A percentile compares a stretch with the other conserved stretches of the same genome.
Evolutionary conservation across 2,797 vertebrate species (phyloP).

Genomic region (Bradypodion pumilum): DNA sequence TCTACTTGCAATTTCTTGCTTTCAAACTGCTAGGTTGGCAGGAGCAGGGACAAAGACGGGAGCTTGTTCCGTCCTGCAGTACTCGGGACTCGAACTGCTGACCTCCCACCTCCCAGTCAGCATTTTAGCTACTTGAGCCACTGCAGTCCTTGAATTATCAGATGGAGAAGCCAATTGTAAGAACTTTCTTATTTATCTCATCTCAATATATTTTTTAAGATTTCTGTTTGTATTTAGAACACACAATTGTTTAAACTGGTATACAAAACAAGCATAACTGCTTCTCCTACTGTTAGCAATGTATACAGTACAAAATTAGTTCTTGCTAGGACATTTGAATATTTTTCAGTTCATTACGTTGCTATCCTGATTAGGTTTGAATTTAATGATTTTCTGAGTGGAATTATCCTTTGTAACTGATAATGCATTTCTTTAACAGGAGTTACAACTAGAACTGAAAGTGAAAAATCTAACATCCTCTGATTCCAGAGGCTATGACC

Average conservation of each 20-base stretch:
- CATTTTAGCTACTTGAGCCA: no score
- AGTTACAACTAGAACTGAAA: conserved; percentile 84
- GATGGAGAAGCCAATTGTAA: not conserved
- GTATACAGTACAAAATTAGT: not conserved
- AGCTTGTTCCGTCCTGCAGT: no score
- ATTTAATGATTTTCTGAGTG: conserved; percentile 1
- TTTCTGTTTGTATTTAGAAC: not conserved
- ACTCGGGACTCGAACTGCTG: no score
- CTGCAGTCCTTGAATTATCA: no score
- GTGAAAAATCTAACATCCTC: conserved; percentile 89
- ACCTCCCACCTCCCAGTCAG: no score
- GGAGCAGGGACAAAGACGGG: no score
- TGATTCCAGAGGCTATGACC: conserved; percentile 85
- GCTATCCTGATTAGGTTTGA: no score
- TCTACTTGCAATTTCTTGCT: no score
- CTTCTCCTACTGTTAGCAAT: not conserved
- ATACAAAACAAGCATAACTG: not conserved
- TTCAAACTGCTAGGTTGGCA: no score
- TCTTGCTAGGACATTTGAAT: not conserved
- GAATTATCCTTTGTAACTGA: not conserved
- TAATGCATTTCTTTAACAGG: conserved; percentile 68
- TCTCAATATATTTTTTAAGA: not conserved
- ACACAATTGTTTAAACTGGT: not conserved
- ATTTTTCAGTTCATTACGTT: not conserved
- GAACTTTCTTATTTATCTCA: not conserved